Evolutionary conservation across 2,888 invertebrate species (phyloP), one percentile per base, ranked within the genome.

Genomic region (Lithodes maja): DNA sequence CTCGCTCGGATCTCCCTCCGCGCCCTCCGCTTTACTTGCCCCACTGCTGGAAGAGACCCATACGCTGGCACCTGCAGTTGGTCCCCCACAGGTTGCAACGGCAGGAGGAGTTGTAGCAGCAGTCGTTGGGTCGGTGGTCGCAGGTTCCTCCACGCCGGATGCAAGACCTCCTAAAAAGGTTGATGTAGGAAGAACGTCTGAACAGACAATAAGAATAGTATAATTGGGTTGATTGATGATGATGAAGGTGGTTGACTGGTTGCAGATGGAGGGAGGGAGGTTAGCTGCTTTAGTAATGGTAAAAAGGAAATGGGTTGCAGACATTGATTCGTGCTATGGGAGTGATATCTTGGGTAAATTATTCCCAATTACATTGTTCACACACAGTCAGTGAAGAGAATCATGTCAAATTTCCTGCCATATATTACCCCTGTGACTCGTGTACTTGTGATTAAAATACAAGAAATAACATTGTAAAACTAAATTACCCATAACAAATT

Each of bases 1-100:
- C 15, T 15, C 79, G 15, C 79, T n/a, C 12, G 2, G 15, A 15
- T 79, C 15, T 53, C 15, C 17, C 53, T n/a, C 53, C 79, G 12
- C 12, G 15, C 55, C 86, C 2, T 33, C 33, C 33, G 33, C 54
- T 53, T 91, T 90, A 91, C 75, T 91, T 91, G n/a, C 90, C 91
- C 91, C 91, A 91, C 79, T 90, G 84, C 83, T 90, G 89, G 95
- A 97, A 97, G 93, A 97, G 95, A 91, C 97, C 97, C 96, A 96
- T 96, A 93, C 97, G 96, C 94, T 97, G 97, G 94, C 97, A 97
- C 93, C 96, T 95, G 94, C 97, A 97, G 95, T 97, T 97, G 93
- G 96, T 96, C 90, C 97, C 97, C 97, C 97, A 97, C 84, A 97
- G 95, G 94, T 97, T 97, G 95, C 97, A 97, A 92, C 97, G 95